Evolutionary conservation across 2,888 invertebrate genomes (phyloP).

Genomic region (Nemotelus nigrinus): DNA sequence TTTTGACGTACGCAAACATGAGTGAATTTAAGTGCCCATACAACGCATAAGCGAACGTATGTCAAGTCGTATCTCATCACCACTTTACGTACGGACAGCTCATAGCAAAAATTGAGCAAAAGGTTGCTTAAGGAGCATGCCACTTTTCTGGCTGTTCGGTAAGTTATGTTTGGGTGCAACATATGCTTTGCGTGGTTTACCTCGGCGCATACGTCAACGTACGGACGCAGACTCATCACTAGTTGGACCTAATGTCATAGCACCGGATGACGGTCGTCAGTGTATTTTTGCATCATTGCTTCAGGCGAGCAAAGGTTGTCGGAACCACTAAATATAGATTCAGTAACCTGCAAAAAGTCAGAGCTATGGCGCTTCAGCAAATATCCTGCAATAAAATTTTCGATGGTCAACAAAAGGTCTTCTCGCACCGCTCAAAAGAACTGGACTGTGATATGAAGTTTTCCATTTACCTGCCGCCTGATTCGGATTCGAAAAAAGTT

Average conservation of each 20-base stretch:
- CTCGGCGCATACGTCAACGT: too few relatives aligned
- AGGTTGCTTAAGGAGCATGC: too few relatives aligned
- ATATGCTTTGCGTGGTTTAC: too few relatives aligned
- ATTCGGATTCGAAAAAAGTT: conserved; percentile 66
- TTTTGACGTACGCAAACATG: too few relatives aligned
- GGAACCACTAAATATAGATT: conserved; percentile 12
- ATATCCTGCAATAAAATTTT: conserved; percentile 78
- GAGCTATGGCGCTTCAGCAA: conserved; percentile 65
- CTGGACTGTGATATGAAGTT: conserved; percentile 93
- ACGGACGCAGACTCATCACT: too few relatives aligned
- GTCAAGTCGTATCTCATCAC: too few relatives aligned
- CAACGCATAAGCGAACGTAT: too few relatives aligned
- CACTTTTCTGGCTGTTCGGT: too few relatives aligned
- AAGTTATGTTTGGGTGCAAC: too few relatives aligned
- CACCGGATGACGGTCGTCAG: conserved; percentile 26
- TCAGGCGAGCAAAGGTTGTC: conserved; percentile 9
- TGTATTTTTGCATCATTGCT: neutral
- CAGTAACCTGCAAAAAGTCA: neutral
- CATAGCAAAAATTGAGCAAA: too few relatives aligned
- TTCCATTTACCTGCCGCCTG: conserved; percentile 88
- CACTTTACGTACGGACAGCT: too few relatives aligned
- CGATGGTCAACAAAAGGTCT: conserved; percentile 85
- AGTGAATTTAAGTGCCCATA: too few relatives aligned
- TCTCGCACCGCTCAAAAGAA: conserved; percentile 65
- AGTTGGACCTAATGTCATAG: conserved; percentile 17